Base-by-base conservation (phyloP, 30 jellyfish, hydroid and myxozoan genomes). In the Hydractinia symbiolongicarpus region DNA sequence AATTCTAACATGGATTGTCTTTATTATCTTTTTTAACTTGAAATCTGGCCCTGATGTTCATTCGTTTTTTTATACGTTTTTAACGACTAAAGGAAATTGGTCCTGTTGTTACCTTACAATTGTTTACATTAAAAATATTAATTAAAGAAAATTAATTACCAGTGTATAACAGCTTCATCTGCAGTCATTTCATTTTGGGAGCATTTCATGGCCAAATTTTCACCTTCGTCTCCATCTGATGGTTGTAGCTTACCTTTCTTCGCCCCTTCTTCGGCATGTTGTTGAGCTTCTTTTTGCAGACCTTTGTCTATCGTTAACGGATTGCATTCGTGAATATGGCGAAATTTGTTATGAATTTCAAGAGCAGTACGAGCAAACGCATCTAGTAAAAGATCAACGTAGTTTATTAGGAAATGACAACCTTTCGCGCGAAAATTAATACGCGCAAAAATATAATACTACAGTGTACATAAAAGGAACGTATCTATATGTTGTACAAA, bases 141-240 rank as follows among this genome's bases (percentile, higher is more conserved):
- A 30, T 30, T 30, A 30, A 30, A 30, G 2, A 64, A 64, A 64
- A 13, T 13, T 64, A 64, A 4, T 64, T 4, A 74, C 83, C 83
- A 74, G 54, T 55, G 83, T 21, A 74, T 50, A 5, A 74, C 66
- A 5, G 83, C 83, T 74, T 74, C 83, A 10, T 74, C 72, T 17
- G 69, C 83, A 30, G 83, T 55, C 61, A 74, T 11, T 74, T 74
- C 83, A 5, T 53, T 74, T 17, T 55, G 9, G 8, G 67, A 53
- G 4, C 83, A 74, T 74, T 74, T 74, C 66, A 74, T 58, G 5
- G 83, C 83, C 13, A 74, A 10, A 74, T 74, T 74, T 74, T 74
- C 83, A 4, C 83, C 83, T 50, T 74, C 83, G 20, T 74, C 83
- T 19, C 83, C 68, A 20, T 74, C 83, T 50, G 83, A 50, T n/a